Conservation (phyloP, 2,797 vertebrate genomes). For the Sebastes jordani region DNA sequence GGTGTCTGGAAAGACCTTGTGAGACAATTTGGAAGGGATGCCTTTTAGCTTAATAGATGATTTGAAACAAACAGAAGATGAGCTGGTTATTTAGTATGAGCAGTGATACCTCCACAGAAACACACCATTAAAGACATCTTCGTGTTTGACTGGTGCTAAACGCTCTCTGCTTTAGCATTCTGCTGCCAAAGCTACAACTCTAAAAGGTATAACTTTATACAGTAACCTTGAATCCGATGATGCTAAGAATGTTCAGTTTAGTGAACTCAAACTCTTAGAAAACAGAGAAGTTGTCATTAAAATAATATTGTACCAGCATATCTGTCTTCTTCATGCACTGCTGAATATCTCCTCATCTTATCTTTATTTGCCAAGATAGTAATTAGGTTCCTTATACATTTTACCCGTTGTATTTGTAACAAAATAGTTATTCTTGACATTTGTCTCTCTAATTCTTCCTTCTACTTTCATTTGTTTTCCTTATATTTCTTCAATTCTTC, state of each 20-base stretch:
- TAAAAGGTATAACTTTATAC: neutral
- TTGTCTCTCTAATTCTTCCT: no score
- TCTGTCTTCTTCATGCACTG: neutral
- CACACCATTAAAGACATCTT: slow-evolving; percentile 14
- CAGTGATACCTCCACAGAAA: slow-evolving; percentile 3
- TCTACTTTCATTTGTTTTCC: no score
- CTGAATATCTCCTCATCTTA: neutral
- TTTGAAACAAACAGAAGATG: neutral
- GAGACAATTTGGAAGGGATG: neutral
- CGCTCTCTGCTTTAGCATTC: neutral
- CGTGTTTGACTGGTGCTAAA: slow-evolving; percentile 8
- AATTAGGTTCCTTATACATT: neutral
- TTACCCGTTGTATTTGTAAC: neutral
- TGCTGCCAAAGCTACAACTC: neutral
- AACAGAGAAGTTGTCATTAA: neutral
- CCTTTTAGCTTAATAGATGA: slow-evolving; percentile 4
- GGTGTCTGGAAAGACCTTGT: neutral
- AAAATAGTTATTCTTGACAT: neutral
- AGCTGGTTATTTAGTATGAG: slow-evolving; percentile 23
- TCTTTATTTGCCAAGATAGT: no score
- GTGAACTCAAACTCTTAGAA: neutral
- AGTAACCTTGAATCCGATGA: slow-evolving; percentile 1
- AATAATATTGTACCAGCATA: neutral
- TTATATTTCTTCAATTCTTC: no score
- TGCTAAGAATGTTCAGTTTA: neutral